Conservation (phyloP, 2,113 vertebrate species). For the Grammomys dolichurus region DNA sequence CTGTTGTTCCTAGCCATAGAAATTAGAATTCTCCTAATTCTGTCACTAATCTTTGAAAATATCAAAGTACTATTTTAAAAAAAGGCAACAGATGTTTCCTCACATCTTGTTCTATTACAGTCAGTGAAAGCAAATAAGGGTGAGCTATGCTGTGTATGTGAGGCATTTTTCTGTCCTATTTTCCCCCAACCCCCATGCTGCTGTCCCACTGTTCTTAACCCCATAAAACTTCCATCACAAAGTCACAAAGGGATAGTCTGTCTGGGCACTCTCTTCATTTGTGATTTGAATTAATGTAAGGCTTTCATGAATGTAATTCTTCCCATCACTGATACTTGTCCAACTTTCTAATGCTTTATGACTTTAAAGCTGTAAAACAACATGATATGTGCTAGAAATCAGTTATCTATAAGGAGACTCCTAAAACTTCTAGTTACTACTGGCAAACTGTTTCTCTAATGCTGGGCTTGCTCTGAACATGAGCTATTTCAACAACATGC, state of each 20-base stretch:
- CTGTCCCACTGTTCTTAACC: not conserved
- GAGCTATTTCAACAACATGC: not conserved
- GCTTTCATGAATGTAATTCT: not conserved
- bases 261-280: not conserved
- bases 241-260: not conserved
- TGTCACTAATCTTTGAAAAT: constrained; percentile 77
- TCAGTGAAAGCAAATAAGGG: constrained; percentile 59
- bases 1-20: constrained; percentile 26
- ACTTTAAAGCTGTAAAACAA: not conserved
- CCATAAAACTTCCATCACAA: not conserved
- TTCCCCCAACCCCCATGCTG: not conserved
- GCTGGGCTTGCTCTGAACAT: not conserved
- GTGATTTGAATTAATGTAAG: not conserved
- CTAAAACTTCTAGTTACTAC: not conserved
- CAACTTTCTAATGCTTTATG: not conserved
- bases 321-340: not conserved
- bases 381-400: not conserved
- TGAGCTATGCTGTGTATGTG: constrained; percentile 10
- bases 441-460: not conserved
- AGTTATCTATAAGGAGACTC: not conserved
- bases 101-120: constrained; percentile 75
- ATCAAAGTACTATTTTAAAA: constrained; percentile 76
- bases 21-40: constrained; percentile 66
- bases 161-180: not conserved
- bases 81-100: constrained; percentile 76